phyloP scores from a whole-genome alignment of 2,888 invertebrate species.

The Rhingia rostrata region DNA sequence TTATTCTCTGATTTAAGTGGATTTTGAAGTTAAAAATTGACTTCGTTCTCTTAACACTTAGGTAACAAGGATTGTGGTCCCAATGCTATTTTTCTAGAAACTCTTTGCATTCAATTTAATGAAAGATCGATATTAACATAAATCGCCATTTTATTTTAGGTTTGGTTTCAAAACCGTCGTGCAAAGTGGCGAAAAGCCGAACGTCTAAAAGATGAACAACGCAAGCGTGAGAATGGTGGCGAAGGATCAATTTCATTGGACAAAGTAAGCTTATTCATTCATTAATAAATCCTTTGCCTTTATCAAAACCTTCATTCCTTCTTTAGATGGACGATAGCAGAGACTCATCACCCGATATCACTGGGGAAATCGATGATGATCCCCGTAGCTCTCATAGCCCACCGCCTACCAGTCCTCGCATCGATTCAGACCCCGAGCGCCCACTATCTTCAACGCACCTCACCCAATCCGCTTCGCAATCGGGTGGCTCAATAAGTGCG shows the following conservation, averaged over 20 bases:
- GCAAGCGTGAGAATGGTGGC: conserved; percentile 90
- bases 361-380: conserved; percentile 83
- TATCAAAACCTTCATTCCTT: conserved; percentile 1
- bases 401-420: conserved; percentile 80
- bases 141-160: conserved; percentile 84
- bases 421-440: conserved; percentile 82
- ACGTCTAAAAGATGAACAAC: conserved; percentile 94
- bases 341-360: conserved; percentile 83
- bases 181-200: conserved; percentile 97
- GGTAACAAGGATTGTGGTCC: no score
- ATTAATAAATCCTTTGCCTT: background rate
- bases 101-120: background rate
- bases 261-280: conserved; percentile 78
- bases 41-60: no score
- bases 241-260: conserved; percentile 86
- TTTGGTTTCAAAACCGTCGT: conserved; percentile 96
- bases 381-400: conserved; percentile 81
- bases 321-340: conserved; percentile 82
- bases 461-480: conserved; percentile 82
- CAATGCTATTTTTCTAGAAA: no score
- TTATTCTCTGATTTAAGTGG: no score
- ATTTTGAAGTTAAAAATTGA: no score
- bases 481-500: conserved; percentile 84
- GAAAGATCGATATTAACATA: background rate
- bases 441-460: conserved; percentile 82